phyloP scores from a whole-genome alignment of 2,888 invertebrate genomes.

The Lithophane ornitopus region DNA sequence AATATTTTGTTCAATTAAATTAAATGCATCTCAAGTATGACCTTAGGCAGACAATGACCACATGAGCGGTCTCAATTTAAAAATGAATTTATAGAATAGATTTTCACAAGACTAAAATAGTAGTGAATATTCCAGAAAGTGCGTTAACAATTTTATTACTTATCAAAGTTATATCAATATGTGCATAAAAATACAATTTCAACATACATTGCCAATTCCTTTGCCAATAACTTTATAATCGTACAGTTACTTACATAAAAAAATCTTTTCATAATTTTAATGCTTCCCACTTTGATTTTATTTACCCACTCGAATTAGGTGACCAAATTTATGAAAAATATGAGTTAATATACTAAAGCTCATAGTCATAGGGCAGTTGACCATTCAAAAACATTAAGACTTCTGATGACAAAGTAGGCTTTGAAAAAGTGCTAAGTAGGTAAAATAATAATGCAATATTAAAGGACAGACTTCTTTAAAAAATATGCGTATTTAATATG shows the following conservation, averaged over 20 bases:
- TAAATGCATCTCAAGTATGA: constrained; percentile 61
- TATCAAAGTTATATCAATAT: constrained; percentile 69
- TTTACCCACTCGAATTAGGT: constrained; percentile 41
- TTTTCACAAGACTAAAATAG: constrained; percentile 58
- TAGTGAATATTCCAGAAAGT: constrained; percentile 68
- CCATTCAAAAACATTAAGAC: background rate
- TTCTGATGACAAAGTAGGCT: background rate
- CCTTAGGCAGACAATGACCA: constrained; percentile 40
- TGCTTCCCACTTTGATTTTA: constrained; percentile 51
- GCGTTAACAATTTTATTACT: constrained; percentile 70
- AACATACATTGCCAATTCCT: constrained; percentile 72
- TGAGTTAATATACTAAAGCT: constrained; percentile 21
- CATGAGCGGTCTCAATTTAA: constrained; percentile 32
- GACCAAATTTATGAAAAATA: constrained; percentile 8
- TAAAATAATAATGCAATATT: background rate
- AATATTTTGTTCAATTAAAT: constrained; percentile 55
- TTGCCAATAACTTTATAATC: constrained; percentile 58
- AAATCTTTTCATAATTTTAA: constrained; percentile 31
- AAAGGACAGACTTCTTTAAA: background rate
- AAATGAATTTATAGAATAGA: constrained; percentile 55
- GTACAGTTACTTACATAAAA: constrained; percentile 28
- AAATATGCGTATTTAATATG: background rate
- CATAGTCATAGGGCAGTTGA: constrained; percentile 1
- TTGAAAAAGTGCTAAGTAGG: background rate
- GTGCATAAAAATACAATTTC: constrained; percentile 77